phyloP scores from a whole-genome alignment of 2,113 vertebrate species.

The Romanogobio albipinnatus region DNA sequence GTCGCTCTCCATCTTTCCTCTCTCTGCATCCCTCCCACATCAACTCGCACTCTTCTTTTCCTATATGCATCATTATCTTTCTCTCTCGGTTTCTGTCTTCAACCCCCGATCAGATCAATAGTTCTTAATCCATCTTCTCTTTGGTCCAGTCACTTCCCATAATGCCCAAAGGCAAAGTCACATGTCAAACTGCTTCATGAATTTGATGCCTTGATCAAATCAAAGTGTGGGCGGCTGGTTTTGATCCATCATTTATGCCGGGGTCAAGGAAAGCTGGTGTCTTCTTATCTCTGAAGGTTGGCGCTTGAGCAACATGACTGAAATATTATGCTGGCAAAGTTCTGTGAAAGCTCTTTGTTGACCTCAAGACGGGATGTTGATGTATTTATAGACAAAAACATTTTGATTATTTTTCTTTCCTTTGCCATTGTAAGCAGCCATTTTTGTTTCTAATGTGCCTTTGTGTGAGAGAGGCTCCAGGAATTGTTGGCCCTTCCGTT shows the following conservation, averaged over 20 bases:
- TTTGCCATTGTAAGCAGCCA: neutral
- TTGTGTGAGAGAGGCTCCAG: conserved; percentile 6
- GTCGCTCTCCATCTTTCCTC: neutral
- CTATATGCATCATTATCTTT: conserved; percentile 46
- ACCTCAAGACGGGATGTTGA: conserved; percentile 23
- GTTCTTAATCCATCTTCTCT: conserved; percentile 68
- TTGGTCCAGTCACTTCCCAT: conserved; percentile 70
- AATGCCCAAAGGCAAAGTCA: conserved; percentile 69
- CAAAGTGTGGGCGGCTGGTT: conserved; percentile 52
- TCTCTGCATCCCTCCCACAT: conserved; percentile 17
- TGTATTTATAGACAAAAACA: conserved; percentile 17
- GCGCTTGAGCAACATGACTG: conserved; percentile 5
- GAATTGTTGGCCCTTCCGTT: conserved; percentile 19
- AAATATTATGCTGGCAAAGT: conserved; percentile 17
- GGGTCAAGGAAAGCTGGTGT: conserved; percentile 21
- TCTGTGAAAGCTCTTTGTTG: conserved; percentile 14
- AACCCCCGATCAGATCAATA: conserved; percentile 66
- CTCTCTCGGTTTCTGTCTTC: conserved; percentile 73
- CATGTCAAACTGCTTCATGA: conserved; percentile 74
- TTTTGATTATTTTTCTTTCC: conserved; percentile 14
- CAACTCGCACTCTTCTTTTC: neutral
- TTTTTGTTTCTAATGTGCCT: conserved; percentile 6
- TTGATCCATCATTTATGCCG: conserved; percentile 43
- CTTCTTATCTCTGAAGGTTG: neutral
- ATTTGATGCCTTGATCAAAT: conserved; percentile 75